Percentiles rank a stretch among this genome's conserved stretches.
Conservation (phyloP, 1,140 invertebrate genomes). For the Drosophila virilis region DNA sequence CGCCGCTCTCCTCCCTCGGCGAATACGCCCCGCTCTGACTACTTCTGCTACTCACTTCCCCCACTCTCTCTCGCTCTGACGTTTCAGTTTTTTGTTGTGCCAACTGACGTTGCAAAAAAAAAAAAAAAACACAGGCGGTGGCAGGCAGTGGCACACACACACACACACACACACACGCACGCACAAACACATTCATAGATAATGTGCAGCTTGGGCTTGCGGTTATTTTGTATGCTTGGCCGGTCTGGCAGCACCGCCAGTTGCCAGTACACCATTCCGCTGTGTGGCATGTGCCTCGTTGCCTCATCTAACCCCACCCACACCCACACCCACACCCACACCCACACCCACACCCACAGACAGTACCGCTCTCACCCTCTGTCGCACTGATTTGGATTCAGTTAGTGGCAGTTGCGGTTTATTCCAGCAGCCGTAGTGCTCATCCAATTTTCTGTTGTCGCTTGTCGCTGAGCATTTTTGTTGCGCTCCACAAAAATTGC, state of each 20-base stretch:
- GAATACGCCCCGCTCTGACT: not conserved
- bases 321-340: not conserved
- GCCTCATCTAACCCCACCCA: not conserved
- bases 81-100: conserved; percentile 32
- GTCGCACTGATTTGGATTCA: conserved; percentile 21
- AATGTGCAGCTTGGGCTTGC: conserved; percentile 78
- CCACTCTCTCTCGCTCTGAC: not conserved
- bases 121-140: conserved; percentile 15
- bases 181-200: conserved; percentile 67
- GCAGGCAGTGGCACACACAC: conserved; percentile 11
- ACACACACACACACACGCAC: conserved; percentile 12
- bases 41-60: not conserved
- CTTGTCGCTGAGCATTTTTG: conserved; percentile 59
- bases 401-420: conserved; percentile 28
- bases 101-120: conserved; percentile 17
- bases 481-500: conserved; percentile 76
- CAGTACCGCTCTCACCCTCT: not conserved
- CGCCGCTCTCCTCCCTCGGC: not conserved
- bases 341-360: not conserved
- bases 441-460: conserved; percentile 79
- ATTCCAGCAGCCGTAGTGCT: conserved; percentile 35
- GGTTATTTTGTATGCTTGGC: conserved; percentile 80
- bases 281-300: conserved; percentile 32
- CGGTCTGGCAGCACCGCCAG: conserved; percentile 49
- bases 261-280: conserved; percentile 52